These are phyloP conservation scores for Heliconius himera DNA, from an alignment of 1,140 invertebrate species.

Conservation along the genomic window DNA sequence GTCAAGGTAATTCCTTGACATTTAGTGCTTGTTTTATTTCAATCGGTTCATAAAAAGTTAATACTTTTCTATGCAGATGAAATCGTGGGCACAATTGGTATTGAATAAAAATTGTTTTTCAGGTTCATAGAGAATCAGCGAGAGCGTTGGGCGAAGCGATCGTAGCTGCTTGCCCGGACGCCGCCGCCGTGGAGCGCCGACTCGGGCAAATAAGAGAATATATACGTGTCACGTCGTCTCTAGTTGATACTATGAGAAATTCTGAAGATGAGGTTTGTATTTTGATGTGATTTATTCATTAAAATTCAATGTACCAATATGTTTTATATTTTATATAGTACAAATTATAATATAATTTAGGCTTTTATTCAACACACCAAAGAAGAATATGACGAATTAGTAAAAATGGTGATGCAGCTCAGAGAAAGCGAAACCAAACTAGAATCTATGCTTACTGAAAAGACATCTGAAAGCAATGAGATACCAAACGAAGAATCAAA, in stretches of 20 bases:
- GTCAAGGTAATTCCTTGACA: no score
- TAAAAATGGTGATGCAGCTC: slow-evolving; percentile 76
- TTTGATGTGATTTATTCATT: slow-evolving; percentile 6
- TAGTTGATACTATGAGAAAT: slow-evolving; percentile 84
- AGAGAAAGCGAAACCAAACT: slow-evolving; percentile 79
- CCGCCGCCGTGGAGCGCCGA: slow-evolving; percentile 81
- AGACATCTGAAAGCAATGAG: slow-evolving; percentile 60
- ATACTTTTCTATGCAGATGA: no score
- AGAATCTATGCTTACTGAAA: slow-evolving; percentile 61
- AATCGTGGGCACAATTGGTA: neutral
- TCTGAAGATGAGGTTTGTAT: slow-evolving; percentile 83
- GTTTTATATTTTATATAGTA: neutral
- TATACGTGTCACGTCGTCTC: slow-evolving; percentile 83
- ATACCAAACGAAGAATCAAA: slow-evolving; percentile 52
- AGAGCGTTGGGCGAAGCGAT: slow-evolving; percentile 73
- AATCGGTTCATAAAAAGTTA: no score
- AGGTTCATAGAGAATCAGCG: slow-evolving; percentile 69
- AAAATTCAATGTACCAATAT: neutral
- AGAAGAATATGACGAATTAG: slow-evolving; percentile 78
- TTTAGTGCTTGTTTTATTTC: no score
- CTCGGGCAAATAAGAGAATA: slow-evolving; percentile 85
- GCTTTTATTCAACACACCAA: slow-evolving; percentile 77
- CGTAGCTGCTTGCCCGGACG: slow-evolving; percentile 79
- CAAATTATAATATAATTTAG: slow-evolving; percentile 58
- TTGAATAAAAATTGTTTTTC: neutral